Percentiles rank a stretch among this genome's conserved stretches.
phyloP scores from a whole-genome alignment of 2,113 vertebrate genomes.

The Leptosomus discolor region DNA sequence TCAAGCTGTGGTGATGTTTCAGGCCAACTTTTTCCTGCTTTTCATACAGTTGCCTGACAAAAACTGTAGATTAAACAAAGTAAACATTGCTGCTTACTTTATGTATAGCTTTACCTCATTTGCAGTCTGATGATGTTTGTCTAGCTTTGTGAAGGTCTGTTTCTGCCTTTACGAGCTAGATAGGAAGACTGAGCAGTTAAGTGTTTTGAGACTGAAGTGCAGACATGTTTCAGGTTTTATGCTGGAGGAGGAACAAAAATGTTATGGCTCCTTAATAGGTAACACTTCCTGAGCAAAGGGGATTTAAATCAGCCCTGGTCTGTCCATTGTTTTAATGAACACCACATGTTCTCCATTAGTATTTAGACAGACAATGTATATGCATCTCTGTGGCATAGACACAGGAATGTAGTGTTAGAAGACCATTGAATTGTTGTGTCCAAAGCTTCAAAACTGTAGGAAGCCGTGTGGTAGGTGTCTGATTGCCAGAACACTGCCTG shows the following conservation, averaged over 20 bases:
- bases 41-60: neutral
- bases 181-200: neutral
- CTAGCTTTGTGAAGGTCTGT: neutral
- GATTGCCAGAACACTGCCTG: neutral
- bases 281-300: neutral
- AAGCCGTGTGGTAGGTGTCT: neutral
- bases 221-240: rapidly evolving
- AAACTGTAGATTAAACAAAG: neutral
- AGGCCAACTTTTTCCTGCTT: neutral
- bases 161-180: neutral
- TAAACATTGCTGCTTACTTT: neutral
- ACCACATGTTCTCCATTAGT: rapidly evolving
- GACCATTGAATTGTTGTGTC: rapidly evolving
- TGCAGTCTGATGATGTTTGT: neutral
- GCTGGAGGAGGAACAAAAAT: neutral
- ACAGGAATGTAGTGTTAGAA: neutral
- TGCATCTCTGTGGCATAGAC: neutral
- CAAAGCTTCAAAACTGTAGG: neutral
- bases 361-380: neutral
- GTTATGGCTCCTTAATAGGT: neutral
- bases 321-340: neutral
- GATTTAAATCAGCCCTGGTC: neutral
- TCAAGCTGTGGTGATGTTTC: neutral
- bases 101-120: neutral
- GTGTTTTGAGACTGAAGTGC: neutral